Percentiles rank a stretch among this genome's conserved stretches.
Conservation (phyloP, 2,888 invertebrate genomes). For the Coenonympha glycerion region DNA sequence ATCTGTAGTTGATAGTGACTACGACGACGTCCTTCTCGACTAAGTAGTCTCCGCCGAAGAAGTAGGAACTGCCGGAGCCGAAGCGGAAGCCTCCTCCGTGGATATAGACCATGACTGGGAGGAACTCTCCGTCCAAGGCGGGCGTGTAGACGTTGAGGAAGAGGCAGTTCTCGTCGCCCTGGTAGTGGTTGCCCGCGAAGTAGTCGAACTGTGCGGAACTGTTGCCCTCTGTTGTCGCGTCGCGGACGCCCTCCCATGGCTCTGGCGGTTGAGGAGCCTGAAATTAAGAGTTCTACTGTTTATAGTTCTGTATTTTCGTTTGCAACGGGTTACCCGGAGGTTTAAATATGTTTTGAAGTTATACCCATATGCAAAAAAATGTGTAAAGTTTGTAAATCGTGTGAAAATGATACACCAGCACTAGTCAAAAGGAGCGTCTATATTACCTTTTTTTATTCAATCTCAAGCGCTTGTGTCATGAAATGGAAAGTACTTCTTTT, state of each 20-base stretch:
- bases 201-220: slow-evolving; percentile 76
- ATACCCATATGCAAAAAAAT: too few species aligned
- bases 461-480: background rate
- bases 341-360: too few species aligned
- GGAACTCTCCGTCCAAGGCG: slow-evolving; percentile 63
- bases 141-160: slow-evolving; percentile 82
- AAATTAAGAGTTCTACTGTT: too few species aligned
- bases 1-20: slow-evolving; percentile 75
- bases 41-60: slow-evolving; percentile 70
- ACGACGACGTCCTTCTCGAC: slow-evolving; percentile 76
- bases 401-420: too few species aligned
- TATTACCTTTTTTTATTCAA: background rate
- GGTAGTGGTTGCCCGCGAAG: slow-evolving; percentile 51
- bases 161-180: slow-evolving; percentile 80
- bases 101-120: slow-evolving; percentile 76
- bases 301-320: too few species aligned
- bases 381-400: too few species aligned
- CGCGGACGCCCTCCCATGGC: slow-evolving; percentile 75
- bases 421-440: too few species aligned
- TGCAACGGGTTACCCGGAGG: too few species aligned
- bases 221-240: slow-evolving; percentile 78
- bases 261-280: slow-evolving; percentile 76
- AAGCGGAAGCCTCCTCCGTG: slow-evolving; percentile 74
- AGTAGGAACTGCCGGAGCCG: slow-evolving; percentile 69
- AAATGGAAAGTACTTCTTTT: too few species aligned